Conservation (phyloP, 2,888 invertebrate species). For the Ferdinandea cuprea region DNA sequence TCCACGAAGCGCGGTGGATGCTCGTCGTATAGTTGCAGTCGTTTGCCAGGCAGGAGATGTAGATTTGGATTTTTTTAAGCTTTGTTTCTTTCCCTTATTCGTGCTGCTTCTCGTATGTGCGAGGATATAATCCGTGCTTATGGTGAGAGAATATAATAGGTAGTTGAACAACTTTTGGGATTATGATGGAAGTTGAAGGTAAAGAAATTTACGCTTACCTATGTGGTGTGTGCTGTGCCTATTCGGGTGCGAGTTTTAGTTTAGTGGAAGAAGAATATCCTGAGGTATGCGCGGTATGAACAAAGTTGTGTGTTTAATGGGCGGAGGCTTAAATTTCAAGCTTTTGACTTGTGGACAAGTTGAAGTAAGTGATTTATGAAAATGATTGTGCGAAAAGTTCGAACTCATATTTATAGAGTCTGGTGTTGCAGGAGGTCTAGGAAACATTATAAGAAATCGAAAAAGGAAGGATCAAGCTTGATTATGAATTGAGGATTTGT, state of each 20-base stretch:
- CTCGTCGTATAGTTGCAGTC: background rate
- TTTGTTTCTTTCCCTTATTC: background rate
- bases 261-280: background rate
- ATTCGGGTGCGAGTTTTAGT: background rate
- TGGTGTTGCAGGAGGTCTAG: too few relatives aligned
- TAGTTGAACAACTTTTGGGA: conserved; percentile 53
- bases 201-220: conserved; percentile 30
- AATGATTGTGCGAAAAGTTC: too few relatives aligned
- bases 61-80: conserved; percentile 40
- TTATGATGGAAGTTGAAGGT: conserved; percentile 47
- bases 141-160: conserved; percentile 46
- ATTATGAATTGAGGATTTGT: too few relatives aligned
- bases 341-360: too few relatives aligned
- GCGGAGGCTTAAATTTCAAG: background rate
- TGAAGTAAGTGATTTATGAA: too few relatives aligned
- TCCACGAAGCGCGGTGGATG: conserved; percentile 47
- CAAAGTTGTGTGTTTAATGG: background rate
- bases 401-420: too few relatives aligned
- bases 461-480: too few relatives aligned
- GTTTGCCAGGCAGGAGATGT: conserved; percentile 34
- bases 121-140: conserved; percentile 45
- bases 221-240: background rate
- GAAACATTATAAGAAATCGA: too few relatives aligned
- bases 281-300: background rate
- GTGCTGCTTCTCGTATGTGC: conserved; percentile 28